Conservation (phyloP, 1,140 invertebrate genomes). For the Trachymyrmex cornetzi region DNA sequence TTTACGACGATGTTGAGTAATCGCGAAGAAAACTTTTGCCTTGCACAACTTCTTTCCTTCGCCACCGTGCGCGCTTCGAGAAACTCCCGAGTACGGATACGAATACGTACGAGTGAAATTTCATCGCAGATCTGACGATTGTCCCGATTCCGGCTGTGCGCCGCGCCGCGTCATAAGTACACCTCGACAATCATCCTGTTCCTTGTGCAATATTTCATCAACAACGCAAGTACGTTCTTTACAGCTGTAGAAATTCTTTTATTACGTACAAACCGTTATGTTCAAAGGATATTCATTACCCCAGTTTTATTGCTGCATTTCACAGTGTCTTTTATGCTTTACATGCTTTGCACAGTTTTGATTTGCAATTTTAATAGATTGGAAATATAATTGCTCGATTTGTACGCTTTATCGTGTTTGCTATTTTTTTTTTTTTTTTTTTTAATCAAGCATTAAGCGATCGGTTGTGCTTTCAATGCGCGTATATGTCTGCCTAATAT, state of each 20-base stretch:
- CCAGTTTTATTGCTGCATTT: slow-evolving; percentile 22
- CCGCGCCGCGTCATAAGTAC: slow-evolving; percentile 22
- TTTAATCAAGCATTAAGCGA: background rate
- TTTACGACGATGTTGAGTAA: slow-evolving; percentile 57
- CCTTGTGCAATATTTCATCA: slow-evolving; percentile 10
- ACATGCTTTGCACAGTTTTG: slow-evolving; percentile 18
- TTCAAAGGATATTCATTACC: slow-evolving; percentile 37
- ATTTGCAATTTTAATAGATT: slow-evolving; percentile 50
- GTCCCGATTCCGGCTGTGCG: slow-evolving; percentile 9
- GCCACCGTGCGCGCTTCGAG: slow-evolving; percentile 10
- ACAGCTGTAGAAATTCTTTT: slow-evolving; percentile 31
- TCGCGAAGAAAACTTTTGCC: slow-evolving; percentile 39
- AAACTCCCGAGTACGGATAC: background rate
- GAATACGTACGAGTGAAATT: slow-evolving; percentile 37
- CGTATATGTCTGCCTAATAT: background rate
- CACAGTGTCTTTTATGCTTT: slow-evolving; percentile 13
- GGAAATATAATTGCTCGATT: slow-evolving; percentile 41
- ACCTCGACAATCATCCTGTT: background rate
- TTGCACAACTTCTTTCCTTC: slow-evolving; percentile 2
- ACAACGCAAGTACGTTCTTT: slow-evolving; percentile 29
- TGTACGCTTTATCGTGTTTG: background rate
- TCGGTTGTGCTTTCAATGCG: background rate
- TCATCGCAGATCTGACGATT: slow-evolving; percentile 40
- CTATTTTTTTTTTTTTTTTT: background rate
- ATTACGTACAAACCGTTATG: background rate